Evolutionary conservation across 1,140 invertebrate genomes (phyloP), one percentile per base, ranked within the genome.

Genomic region (Copidosoma floridanum): DNA sequence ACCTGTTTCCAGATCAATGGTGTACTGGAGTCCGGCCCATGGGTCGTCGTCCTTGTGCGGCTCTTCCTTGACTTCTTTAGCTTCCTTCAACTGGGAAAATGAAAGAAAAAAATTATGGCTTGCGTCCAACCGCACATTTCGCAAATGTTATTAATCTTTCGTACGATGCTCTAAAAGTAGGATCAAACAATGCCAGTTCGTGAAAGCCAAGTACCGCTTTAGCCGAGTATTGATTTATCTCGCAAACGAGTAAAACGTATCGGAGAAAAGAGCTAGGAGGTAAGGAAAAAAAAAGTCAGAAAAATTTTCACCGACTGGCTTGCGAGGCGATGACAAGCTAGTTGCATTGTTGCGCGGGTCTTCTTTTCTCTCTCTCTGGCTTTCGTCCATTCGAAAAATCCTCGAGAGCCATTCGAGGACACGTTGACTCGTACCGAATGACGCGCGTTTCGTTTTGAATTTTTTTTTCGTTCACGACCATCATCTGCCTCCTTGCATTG

Each of bases 1-100:
- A 94, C 92, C 92, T 66, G 92, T 94, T 84, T 95, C 92, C 48
- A 89, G 88, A 80, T 95, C 92, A 52, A 93, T 87, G 55, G 88
- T 91, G 74, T 92, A 92, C 4, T 88, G 82, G 8, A 92, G 81
- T 23, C 89, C 89, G 48, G 86, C 86, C 89, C 89, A 92, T 12
- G 87, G 88, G 77, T 85, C 81, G 10, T 75, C 75, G 24, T 78
- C 76, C 18, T 76, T 72, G 5, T 41, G 57, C 7, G 48, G 84
- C 23, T 63, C 43, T 32, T 73, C 71, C 10, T 71, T 64, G 44
- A 77, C 73, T 40, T 74, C 73, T 35, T n/a, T n/a, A n/a, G 70
- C 47, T 20, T 69, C 68, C 29, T 78, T 72, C 74, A 75, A n/a
- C n/a, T n/a, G n/a, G n/a, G 64, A 2, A 76, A 77, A 58, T 61